These are phyloP conservation scores for Margaritifera margaritifera DNA, from an alignment of 2,888 invertebrate genomes.

Conservation along the genomic window DNA sequence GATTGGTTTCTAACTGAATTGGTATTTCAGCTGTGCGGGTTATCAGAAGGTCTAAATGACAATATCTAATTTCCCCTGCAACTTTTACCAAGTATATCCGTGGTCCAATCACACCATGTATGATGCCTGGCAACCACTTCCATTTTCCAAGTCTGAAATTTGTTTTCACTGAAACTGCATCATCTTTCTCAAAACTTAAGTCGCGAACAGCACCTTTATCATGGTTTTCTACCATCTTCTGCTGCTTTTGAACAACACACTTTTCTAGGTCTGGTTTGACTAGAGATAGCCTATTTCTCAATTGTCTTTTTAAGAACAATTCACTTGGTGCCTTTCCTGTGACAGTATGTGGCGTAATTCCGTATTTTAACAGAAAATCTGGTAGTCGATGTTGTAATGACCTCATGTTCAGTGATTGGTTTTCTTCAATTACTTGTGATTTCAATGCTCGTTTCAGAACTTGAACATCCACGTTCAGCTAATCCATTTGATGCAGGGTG, in stretches of 20 bases:
- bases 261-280: constrained; percentile 4
- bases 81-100: constrained; percentile 7
- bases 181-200: constrained; percentile 5
- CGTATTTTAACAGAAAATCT: constrained; percentile 19
- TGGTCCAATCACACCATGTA: constrained; percentile 5
- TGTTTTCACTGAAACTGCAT: constrained; percentile 8
- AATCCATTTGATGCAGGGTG: constrained; percentile 22
- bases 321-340: constrained; percentile 18
- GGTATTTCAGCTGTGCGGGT: no score
- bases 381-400: constrained; percentile 11
- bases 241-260: background rate
- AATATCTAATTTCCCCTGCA: background rate
- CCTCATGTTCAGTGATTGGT: background rate
- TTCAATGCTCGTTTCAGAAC: constrained; percentile 15
- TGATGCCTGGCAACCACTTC: constrained; percentile 6
- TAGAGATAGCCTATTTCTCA: constrained; percentile 14
- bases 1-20: no score
- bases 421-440: constrained; percentile 12
- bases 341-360: constrained; percentile 19
- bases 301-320: constrained; percentile 19
- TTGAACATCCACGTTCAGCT: constrained; percentile 24
- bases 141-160: background rate
- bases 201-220: background rate
- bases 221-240: constrained; percentile 7
- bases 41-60: constrained; percentile 11